A percentile compares a stretch with the other conserved stretches of the same genome.
Conservation (phyloP, 2,888 invertebrate genomes). For the Melinaea marsaeus region DNA sequence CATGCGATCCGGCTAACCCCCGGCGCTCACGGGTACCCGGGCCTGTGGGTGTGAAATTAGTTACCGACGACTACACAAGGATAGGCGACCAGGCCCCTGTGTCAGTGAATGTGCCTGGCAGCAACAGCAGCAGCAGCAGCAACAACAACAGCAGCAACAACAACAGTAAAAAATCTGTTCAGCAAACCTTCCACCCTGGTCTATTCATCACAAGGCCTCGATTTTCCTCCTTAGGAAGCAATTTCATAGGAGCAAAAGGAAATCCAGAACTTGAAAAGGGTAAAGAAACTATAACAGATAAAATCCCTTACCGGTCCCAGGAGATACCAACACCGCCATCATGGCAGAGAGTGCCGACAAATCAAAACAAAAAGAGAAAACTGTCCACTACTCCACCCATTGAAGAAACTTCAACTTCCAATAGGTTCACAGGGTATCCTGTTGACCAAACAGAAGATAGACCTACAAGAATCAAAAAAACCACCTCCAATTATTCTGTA, state of each 20-base stretch:
- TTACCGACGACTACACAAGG: slow-evolving; percentile 10
- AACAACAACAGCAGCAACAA: too few relatives aligned
- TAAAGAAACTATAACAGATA: background rate
- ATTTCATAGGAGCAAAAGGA: background rate
- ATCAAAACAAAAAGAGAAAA: too few relatives aligned
- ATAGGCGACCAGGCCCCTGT: slow-evolving; percentile 13
- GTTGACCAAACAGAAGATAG: too few relatives aligned
- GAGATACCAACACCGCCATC: background rate
- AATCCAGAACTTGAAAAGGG: background rate
- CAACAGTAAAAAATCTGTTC: background rate
- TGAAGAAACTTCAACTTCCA: too few relatives aligned
- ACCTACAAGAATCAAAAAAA: too few relatives aligned
- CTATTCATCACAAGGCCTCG: background rate
- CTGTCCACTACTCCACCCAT: too few relatives aligned
- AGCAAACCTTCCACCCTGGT: slow-evolving; percentile 4
- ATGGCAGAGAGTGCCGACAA: too few relatives aligned
- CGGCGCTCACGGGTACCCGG: slow-evolving; percentile 26
- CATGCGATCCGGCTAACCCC: slow-evolving; percentile 17
- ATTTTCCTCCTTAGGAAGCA: background rate
- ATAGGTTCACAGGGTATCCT: too few relatives aligned
- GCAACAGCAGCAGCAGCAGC: background rate
- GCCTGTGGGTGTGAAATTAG: slow-evolving; percentile 16
- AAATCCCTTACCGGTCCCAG: background rate
- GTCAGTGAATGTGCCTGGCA: slow-evolving; percentile 12
- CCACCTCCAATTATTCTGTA: too few relatives aligned